Evolutionary conservation across 1,140 invertebrate species (phyloP).

Genomic region (Mya arenaria): DNA sequence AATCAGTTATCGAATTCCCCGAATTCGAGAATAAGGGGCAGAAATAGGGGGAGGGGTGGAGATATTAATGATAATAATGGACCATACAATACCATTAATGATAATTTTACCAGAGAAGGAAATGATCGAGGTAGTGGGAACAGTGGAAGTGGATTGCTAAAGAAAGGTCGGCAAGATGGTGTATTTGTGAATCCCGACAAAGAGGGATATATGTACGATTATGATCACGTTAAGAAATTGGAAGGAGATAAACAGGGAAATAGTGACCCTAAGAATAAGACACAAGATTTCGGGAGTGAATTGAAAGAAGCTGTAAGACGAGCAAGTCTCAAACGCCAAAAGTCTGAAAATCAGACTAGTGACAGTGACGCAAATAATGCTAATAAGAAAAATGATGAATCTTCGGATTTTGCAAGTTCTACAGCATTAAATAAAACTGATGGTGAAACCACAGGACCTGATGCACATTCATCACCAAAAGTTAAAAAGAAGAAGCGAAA

Average conservation of each 20-base stretch:
- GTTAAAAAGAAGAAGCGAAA: conserved; percentile 48
- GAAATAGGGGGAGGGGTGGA: not conserved
- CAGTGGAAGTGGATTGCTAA: not conserved
- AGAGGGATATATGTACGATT: conserved; percentile 55
- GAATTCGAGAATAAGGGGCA: conserved; percentile 18
- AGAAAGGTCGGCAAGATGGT: not conserved
- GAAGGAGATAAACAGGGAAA: conserved; percentile 16
- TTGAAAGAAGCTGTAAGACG: conserved; percentile 33
- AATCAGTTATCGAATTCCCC: conserved; percentile 52
- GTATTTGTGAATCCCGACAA: conserved; percentile 53
- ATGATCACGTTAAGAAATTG: conserved; percentile 53
- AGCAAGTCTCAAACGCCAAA: conserved; percentile 24
- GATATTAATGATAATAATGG: not conserved
- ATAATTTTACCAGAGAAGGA: conserved; percentile 11
- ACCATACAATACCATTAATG: conserved; percentile 33
- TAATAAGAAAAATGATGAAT: conserved; percentile 29
- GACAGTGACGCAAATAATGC: conserved; percentile 21
- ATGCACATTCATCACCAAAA: conserved; percentile 48
- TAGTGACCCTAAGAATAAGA: conserved; percentile 6
- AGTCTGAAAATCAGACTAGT: conserved; percentile 14
- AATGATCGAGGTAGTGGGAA: not conserved
- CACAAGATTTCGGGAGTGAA: conserved; percentile 44
- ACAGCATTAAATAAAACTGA: conserved; percentile 51
- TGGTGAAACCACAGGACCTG: conserved; percentile 47
- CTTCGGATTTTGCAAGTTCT: conserved; percentile 38